phyloP scores from a whole-genome alignment of 2,113 vertebrate species.

The Brachyhypopomus gauderio region DNA sequence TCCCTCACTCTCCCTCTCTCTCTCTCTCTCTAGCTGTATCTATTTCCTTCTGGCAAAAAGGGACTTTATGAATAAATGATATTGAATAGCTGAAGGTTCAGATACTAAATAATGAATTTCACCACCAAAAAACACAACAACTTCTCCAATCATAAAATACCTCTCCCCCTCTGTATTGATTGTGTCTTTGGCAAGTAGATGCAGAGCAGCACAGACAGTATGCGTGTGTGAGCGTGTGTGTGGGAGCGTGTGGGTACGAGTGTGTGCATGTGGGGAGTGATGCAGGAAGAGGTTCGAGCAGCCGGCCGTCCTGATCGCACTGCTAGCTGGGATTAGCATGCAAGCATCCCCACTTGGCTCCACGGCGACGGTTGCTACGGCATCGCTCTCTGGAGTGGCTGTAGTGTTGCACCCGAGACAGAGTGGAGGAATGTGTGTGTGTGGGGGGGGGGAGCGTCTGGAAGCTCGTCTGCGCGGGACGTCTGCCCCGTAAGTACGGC shows the following conservation, averaged over 20 bases:
- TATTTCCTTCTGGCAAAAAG: conserved; percentile 99
- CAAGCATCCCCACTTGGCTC: background rate
- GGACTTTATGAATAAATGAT: conserved; percentile 99
- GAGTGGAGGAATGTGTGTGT: conserved; percentile 33
- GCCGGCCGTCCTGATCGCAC: no score
- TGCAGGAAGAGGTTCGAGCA: conserved; percentile 67
- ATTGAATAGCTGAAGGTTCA: conserved; percentile 99
- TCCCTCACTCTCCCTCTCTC: conserved; percentile 77
- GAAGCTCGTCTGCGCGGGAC: conserved; percentile 87
- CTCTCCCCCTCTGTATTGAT: conserved; percentile 99
- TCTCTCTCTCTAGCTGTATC: conserved; percentile 96
- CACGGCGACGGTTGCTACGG: background rate
- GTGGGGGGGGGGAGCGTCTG: conserved; percentile 82
- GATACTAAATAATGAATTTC: conserved; percentile 99
- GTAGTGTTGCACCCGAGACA: conserved; percentile 9
- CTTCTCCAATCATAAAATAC: conserved; percentile 99
- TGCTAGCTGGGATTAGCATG: background rate
- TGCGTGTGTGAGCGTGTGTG: conserved; percentile 78
- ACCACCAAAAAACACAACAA: conserved; percentile 99
- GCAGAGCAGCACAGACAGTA: conserved; percentile 88
- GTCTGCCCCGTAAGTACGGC: conserved; percentile 96
- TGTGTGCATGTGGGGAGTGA: conserved; percentile 66
- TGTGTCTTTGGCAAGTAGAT: conserved; percentile 99
- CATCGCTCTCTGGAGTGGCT: conserved; percentile 44
- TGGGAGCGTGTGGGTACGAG: conserved; percentile 71